Evolutionary conservation across 2,797 vertebrate species (phyloP).

Genomic region (Anabas testudineus): DNA sequence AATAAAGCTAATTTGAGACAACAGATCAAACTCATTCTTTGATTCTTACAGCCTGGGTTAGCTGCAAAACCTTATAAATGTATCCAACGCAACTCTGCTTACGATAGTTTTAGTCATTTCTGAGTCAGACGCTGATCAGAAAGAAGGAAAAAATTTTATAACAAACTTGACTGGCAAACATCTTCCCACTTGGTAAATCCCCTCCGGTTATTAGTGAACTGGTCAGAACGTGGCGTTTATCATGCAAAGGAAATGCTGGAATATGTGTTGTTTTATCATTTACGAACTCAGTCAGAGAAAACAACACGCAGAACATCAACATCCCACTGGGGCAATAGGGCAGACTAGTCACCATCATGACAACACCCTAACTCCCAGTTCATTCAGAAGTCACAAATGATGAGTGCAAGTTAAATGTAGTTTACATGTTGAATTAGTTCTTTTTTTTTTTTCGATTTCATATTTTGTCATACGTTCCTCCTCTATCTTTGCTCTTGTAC

Average conservation of each 20-base stretch:
- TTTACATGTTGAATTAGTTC: neutral
- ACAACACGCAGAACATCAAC: neutral
- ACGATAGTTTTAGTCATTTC: slow-evolving; percentile 20
- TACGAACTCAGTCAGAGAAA: slow-evolving; percentile 1
- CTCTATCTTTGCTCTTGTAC: neutral
- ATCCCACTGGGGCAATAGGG: neutral
- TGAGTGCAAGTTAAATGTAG: neutral
- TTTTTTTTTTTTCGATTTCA: neutral
- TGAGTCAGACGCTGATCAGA: slow-evolving; percentile 58
- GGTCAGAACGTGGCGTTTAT: neutral
- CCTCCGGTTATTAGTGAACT: neutral
- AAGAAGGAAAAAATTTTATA: slow-evolving; percentile 28
- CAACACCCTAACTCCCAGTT: neutral
- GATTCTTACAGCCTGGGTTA: neutral
- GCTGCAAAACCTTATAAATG: neutral
- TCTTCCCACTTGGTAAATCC: neutral
- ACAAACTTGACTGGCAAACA: slow-evolving; percentile 13
- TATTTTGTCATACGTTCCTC: slow-evolving; percentile 15
- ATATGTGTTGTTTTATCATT: neutral
- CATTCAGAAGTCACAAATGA: neutral
- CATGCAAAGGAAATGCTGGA: neutral
- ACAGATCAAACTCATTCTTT: neutral
- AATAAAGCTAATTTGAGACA: too few species aligned
- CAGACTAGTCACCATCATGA: neutral
- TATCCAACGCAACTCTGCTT: neutral